Evolutionary conservation across 2,797 vertebrate genomes (phyloP).

Genomic region (Ctenopoma kingsleyae): DNA sequence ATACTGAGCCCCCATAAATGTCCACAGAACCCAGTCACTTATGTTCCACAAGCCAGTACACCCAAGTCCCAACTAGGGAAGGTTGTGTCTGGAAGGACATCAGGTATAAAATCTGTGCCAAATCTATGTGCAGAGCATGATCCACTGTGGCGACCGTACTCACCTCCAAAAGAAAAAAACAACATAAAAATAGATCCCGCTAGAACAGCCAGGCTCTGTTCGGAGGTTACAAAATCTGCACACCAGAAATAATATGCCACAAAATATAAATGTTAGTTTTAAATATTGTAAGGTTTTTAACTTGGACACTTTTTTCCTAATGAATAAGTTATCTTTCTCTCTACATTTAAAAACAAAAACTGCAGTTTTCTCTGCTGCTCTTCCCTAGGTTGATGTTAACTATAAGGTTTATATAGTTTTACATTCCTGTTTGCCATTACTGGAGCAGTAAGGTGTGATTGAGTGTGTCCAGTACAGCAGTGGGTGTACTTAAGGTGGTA

Average conservation of each 20-base stretch:
- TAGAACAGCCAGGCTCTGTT: no score
- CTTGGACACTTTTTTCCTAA: not conserved
- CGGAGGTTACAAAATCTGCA: no score
- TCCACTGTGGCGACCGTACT: no score
- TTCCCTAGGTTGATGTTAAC: conserved; percentile 11
- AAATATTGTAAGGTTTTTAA: not conserved
- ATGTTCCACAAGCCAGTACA: not conserved
- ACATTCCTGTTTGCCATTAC: not conserved
- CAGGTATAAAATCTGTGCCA: no score
- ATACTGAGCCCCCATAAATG: no score
- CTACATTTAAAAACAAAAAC: not conserved
- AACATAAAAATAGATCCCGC: no score
- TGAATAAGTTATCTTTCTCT: not conserved
- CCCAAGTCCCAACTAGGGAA: no score
- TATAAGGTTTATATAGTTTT: conserved; percentile 15
- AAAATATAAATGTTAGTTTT: not conserved
- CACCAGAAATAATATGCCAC: no score
- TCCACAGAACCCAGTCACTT: no score
- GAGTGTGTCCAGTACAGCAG: conserved; percentile 24
- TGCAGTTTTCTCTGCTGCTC: not conserved
- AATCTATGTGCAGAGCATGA: no score
- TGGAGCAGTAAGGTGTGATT: conserved; percentile 18
- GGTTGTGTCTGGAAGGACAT: no score
- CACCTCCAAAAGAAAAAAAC: no score
- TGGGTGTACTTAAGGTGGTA: conserved; percentile 48